Evolutionary conservation across 2,797 vertebrate species (phyloP), one percentile per base, ranked within the genome.

Genomic region (Catharus ustulatus): DNA sequence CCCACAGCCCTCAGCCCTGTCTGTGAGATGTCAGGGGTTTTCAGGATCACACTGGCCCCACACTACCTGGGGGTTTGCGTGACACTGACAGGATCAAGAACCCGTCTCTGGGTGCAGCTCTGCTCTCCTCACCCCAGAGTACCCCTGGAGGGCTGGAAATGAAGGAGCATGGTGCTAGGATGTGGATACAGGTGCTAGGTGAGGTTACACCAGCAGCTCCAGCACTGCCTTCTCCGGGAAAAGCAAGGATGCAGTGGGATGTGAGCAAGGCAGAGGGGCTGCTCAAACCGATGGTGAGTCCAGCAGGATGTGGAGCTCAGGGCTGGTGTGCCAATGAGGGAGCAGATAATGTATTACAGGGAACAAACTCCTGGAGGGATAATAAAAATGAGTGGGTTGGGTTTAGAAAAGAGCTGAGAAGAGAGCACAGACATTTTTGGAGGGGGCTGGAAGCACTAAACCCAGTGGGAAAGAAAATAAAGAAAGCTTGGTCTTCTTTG

Each of bases 61-160:
- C 10, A 17, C 19, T 43, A 0, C 19, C 10, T n/a, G 42, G 24
- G 54, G 8, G 2, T 8, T 71, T 79, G 22, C 0, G 0, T 5
- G 42, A 32, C 38, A 10, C 55, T 34, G 16, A 2, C 3, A 42
- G 55, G 49, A 2, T 34, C 7, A 3, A 36, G n/a, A 84, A 6
- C 12, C 29, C 55, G 12, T 3, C 0, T 81, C 48, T 91, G 58
- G 1, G 52, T 19, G 34, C 23, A 78, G 15, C 26, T 72, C 26
- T 4, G 5, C 20, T 64, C 36, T 14, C 5, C 21, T 81, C 19
- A 2, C 19, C 59, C 72, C 32, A 29, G 58, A 85, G 76, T 18
- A 2, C 8, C 21, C 22, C 30, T 5, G 1, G 67, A 49, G 18
- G 18, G 15, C 3, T 7, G 2, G 45, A 68, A 66, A 21, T 0